A percentile compares a stretch with the other conserved stretches of the same genome.
phyloP scores from a whole-genome alignment of 2,797 vertebrate species.

The Hydrocynus forskahlii region DNA sequence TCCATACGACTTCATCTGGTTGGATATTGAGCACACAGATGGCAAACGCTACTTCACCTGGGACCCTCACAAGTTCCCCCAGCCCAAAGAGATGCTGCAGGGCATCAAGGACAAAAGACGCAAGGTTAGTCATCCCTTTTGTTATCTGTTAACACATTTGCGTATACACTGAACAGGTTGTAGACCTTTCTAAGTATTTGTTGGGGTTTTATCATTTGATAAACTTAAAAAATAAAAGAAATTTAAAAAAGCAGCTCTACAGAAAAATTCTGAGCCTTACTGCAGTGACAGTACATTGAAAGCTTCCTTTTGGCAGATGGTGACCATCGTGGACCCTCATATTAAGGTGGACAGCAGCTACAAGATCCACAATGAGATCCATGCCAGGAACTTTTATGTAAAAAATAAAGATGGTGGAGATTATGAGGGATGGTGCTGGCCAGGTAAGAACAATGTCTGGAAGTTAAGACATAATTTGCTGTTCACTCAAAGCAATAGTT shows the following conservation, averaged over 20 bases:
- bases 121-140: constrained; percentile 74
- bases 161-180: no score
- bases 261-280: no score
- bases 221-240: not conserved
- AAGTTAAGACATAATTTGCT: not conserved
- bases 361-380: constrained; percentile 87
- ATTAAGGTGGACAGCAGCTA: constrained; percentile 91
- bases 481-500: not conserved
- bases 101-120: constrained; percentile 82
- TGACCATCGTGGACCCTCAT: constrained; percentile 93
- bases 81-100: constrained; percentile 86
- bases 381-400: constrained; percentile 79
- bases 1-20: constrained; percentile 93
- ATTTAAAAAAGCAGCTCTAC: not conserved
- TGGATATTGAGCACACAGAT: constrained; percentile 94
- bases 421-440: constrained; percentile 98
- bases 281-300: not conserved
- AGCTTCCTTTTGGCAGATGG: constrained; percentile 79
- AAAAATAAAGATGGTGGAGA: constrained; percentile 91
- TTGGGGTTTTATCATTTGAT: not conserved
- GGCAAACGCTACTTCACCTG: constrained; percentile 98
- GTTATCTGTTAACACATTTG: not conserved
- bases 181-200: not conserved
- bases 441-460: constrained; percentile 75
- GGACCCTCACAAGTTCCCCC: constrained; percentile 90